Percentiles rank a stretch among this genome's conserved stretches.
Conservation (phyloP, 2,113 vertebrate species). For the Pomatostomus ruficeps region DNA sequence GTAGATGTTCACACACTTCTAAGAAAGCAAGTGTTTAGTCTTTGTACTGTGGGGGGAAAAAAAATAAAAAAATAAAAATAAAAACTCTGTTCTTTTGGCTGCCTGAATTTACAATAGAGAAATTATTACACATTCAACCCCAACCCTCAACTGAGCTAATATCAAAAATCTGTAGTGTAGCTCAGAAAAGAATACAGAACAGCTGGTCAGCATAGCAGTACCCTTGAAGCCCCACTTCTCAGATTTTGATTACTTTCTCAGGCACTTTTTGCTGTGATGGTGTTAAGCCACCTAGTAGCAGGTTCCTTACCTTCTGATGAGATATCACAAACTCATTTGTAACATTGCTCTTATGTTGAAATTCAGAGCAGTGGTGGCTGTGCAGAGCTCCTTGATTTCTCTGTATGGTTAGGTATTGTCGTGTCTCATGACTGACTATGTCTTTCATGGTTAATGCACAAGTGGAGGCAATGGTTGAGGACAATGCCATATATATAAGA, state of each 20-base stretch:
- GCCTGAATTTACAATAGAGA: neutral
- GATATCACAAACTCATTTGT: neutral
- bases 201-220: neutral
- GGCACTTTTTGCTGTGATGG: neutral
- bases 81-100: neutral
- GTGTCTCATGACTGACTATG: neutral
- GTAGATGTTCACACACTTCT: neutral
- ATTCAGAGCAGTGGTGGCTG: neutral
- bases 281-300: neutral
- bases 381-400: neutral
- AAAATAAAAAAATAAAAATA: neutral
- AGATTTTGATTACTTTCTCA: neutral
- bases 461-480: neutral
- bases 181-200: neutral
- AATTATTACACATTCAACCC: neutral
- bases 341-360: neutral
- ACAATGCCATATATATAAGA: neutral
- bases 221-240: neutral
- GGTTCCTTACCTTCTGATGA: neutral
- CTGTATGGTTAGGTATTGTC: neutral
- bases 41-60: neutral
- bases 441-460: neutral
- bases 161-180: neutral
- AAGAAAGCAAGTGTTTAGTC: neutral
- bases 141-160: neutral